phyloP scores from a whole-genome alignment of 2,113 vertebrate species.

The Eudyptes chrysolophus region DNA sequence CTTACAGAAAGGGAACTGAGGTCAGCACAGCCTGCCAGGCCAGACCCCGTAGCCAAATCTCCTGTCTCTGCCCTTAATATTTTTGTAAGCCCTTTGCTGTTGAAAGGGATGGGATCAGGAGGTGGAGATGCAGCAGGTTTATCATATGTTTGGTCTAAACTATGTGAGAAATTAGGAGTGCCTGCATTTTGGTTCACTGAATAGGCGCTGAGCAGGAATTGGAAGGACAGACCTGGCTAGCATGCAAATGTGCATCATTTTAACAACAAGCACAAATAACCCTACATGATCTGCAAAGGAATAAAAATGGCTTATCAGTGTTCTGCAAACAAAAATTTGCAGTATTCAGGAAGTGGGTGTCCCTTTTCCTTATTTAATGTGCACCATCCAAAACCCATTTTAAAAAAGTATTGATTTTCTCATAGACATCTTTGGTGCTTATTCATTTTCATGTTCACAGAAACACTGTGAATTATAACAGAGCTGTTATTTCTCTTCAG shows the following conservation, averaged over 20 bases:
- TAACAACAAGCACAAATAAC: not conserved
- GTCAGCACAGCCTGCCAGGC: not conserved
- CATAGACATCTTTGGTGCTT: not conserved
- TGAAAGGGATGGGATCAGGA: not conserved
- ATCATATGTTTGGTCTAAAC: not conserved
- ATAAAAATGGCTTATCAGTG: not conserved
- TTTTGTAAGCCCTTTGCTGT: not conserved
- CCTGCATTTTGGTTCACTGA: not conserved
- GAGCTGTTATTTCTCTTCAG: not conserved
- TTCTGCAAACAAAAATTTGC: not conserved
- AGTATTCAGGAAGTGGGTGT: not conserved
- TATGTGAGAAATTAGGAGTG: not conserved
- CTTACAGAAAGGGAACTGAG: not conserved
- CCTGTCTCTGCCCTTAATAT: not conserved
- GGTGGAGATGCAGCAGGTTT: not conserved
- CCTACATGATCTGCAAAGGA: not conserved
- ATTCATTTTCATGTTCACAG: not conserved
- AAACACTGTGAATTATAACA: not conserved
- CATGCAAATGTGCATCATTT: not conserved
- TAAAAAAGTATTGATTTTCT: not conserved
- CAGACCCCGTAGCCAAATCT: not conserved
- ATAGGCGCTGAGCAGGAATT: not conserved
- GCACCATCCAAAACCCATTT: not conserved
- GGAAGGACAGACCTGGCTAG: not conserved
- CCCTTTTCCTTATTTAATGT: not conserved